Conservation (phyloP, 2,113 vertebrate species). For the Pygathrix nemaeus region DNA sequence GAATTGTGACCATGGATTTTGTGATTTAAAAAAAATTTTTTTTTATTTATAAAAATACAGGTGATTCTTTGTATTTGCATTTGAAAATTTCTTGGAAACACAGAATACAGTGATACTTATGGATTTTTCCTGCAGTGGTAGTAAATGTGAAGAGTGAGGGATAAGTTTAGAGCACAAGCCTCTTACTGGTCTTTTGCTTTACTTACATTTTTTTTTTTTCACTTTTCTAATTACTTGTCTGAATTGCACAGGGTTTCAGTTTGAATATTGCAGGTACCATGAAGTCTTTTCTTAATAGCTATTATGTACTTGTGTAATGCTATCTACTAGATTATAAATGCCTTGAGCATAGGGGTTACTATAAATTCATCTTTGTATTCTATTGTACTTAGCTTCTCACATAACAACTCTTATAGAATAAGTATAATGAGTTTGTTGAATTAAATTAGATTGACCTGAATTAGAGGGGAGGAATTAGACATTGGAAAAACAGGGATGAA, state of each 20-base stretch:
- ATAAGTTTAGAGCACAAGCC: not conserved
- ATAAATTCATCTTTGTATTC: not conserved
- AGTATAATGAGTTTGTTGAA: not conserved
- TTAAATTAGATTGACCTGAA: not conserved
- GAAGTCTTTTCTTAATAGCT: not conserved
- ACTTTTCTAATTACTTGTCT: not conserved
- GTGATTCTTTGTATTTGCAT: not conserved
- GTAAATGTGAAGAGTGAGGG: not conserved
- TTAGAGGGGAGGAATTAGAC: not conserved
- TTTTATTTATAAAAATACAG: not conserved
- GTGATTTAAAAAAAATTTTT: not conserved
- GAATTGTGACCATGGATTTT: not conserved
- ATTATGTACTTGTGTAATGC: not conserved
- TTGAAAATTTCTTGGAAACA: constrained; percentile 44
- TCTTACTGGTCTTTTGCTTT: not conserved
- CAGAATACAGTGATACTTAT: not conserved
- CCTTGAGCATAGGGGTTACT: not conserved
- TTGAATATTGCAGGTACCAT: not conserved
- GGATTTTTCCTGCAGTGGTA: not conserved
- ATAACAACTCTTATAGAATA: not conserved
- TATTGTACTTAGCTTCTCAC: not conserved
- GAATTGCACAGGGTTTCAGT: not conserved
- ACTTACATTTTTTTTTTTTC: not conserved
- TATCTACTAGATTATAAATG: not conserved
- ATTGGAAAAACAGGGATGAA: not conserved